Evolutionary conservation across 2,113 vertebrate genomes (phyloP).

Genomic region (Cynocephalus volans): DNA sequence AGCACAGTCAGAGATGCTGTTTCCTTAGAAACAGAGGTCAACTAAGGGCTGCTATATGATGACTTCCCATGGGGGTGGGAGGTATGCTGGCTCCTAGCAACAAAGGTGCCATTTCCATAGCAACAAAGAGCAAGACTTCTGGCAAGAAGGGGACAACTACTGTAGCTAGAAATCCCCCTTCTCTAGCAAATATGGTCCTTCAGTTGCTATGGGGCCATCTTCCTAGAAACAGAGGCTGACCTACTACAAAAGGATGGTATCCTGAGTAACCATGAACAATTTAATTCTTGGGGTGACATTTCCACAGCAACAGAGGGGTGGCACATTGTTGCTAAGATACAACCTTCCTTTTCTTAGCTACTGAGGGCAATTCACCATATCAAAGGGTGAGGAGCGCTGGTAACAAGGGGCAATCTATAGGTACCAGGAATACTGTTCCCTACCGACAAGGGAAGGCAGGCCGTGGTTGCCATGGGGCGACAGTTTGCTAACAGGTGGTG

Average conservation of each 20-base stretch:
- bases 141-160: neutral
- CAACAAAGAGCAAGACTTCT: neutral
- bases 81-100: neutral
- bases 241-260: neutral
- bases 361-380: neutral
- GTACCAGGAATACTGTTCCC: neutral
- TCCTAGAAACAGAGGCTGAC: constrained; percentile 16
- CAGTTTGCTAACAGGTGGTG: neutral
- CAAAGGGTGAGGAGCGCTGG: neutral
- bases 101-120: neutral
- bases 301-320: neutral
- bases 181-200: neutral
- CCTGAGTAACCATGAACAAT: neutral
- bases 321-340: neutral
- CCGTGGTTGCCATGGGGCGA: neutral
- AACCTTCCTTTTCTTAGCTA: constrained; percentile 38
- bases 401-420: neutral
- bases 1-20: neutral
- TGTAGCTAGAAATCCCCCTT: neutral
- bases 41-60: neutral
- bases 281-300: neutral
- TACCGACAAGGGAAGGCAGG: neutral
- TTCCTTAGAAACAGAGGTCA: neutral
- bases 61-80: no score
- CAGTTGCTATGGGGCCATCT: neutral